Conservation (phyloP, 2,888 invertebrate species). For the Auanema freiburgensis region DNA sequence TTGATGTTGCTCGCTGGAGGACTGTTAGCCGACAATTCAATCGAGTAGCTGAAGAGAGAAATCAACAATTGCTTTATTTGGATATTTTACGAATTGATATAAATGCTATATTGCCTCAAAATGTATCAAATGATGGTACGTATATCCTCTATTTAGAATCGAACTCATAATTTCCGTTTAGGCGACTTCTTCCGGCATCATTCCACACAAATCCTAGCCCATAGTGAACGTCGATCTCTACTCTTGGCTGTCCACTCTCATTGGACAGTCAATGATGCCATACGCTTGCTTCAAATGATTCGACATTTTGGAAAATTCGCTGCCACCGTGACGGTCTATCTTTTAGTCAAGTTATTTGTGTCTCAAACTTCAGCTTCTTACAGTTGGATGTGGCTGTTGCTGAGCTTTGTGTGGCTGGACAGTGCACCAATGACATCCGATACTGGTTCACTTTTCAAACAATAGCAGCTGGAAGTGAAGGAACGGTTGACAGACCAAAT, state of each 20-base stretch:
- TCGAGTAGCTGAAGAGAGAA: slow-evolving; percentile 27
- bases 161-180: neutral
- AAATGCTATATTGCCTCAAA: slow-evolving; percentile 27
- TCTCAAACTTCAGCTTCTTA: no score
- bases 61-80: slow-evolving; percentile 28
- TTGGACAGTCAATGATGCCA: slow-evolving; percentile 33
- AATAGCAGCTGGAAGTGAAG: slow-evolving; percentile 28
- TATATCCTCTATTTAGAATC: neutral
- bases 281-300: slow-evolving; percentile 27
- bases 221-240: slow-evolving; percentile 31
- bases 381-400: slow-evolving; percentile 38
- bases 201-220: slow-evolving; percentile 26
- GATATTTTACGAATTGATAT: slow-evolving; percentile 39
- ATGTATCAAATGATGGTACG: slow-evolving; percentile 22
- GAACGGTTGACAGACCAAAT: slow-evolving; percentile 16
- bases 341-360: neutral
- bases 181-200: slow-evolving; percentile 37
- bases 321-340: slow-evolving; percentile 33
- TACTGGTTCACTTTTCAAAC: slow-evolving; percentile 42
- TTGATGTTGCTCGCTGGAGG: slow-evolving; percentile 34
- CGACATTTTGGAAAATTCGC: slow-evolving; percentile 30
- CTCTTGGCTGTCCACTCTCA: slow-evolving; percentile 37
- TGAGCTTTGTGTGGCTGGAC: slow-evolving; percentile 37
- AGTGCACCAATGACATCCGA: slow-evolving; percentile 34
- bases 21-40: slow-evolving; percentile 33